These are phyloP conservation scores for Chrysina gloriosa DNA, from an alignment of 2,888 invertebrate species.

Conservation along the genomic window DNA sequence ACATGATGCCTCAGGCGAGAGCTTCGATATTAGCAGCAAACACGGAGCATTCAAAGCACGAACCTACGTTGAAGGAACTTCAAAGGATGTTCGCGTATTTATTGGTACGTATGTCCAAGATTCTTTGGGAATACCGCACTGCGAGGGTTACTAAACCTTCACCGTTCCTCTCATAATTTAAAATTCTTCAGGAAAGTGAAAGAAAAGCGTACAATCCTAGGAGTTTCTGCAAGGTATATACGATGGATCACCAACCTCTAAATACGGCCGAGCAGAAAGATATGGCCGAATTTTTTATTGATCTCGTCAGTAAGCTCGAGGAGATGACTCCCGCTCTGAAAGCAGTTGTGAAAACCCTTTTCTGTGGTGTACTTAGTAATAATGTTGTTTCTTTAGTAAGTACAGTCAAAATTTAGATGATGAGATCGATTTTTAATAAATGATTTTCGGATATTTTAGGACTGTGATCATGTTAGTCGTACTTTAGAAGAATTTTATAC, in stretches of 20 bases:
- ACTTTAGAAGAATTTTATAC: slow-evolving; percentile 97
- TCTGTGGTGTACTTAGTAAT: slow-evolving; percentile 94
- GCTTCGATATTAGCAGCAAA: slow-evolving; percentile 84
- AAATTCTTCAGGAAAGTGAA: slow-evolving; percentile 80
- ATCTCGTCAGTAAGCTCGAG: slow-evolving; percentile 93
- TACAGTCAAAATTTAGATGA: slow-evolving; percentile 41
- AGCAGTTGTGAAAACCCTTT: slow-evolving; percentile 87
- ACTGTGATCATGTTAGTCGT: slow-evolving; percentile 94
- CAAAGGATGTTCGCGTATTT: slow-evolving; percentile 97
- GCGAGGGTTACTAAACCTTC: not conserved
- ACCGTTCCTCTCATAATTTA: not conserved
- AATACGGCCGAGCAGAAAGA: slow-evolving; percentile 98
- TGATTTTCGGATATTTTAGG: slow-evolving; percentile 65
- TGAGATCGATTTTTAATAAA: not conserved
- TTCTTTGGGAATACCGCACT: not conserved
- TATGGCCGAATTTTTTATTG: slow-evolving; percentile 98
- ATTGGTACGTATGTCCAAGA: slow-evolving; percentile 67
- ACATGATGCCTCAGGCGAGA: slow-evolving; percentile 96
- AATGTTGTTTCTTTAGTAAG: slow-evolving; percentile 92
- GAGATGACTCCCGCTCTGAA: slow-evolving; percentile 95
- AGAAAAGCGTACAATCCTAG: slow-evolving; percentile 95
- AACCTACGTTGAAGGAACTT: slow-evolving; percentile 84
- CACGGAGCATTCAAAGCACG: slow-evolving; percentile 80
- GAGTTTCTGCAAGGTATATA: slow-evolving; percentile 95
- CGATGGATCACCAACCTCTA: slow-evolving; percentile 96